Evolutionary conservation across 2,888 invertebrate species (phyloP), one percentile per base, ranked within the genome.

Genomic region (Leucophenga montana): DNA sequence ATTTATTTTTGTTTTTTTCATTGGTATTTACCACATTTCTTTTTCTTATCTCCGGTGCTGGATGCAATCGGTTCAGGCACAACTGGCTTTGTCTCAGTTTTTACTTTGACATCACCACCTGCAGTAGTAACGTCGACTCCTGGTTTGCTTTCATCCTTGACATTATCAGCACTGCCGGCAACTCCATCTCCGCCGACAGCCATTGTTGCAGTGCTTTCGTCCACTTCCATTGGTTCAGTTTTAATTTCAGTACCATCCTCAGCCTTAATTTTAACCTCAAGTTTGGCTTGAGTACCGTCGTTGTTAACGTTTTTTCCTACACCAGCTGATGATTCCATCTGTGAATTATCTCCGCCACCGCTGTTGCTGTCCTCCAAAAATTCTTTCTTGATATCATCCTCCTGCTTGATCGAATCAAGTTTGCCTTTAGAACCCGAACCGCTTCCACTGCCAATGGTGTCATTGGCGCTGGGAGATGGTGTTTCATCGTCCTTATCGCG

Each of bases 311-410:
- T 92, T 83, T 92, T 91, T 54, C 92, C 91, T 73, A 90, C 89
- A 66, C 91, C 91, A 0, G 87, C 82, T 11, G 87, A 85, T 18
- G 85, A 82, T 61, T 90, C 90, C 78, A 89, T 88, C 48, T 88
- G 88, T 50, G 90, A 90, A 75, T 85, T 86, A 50, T 88, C 87
- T 20, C 88, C 87, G 33, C 79, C 82, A 57, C 81, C 86, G n/a
- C 84, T 84, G 53, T 86, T 86, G 33, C 85, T 84, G 68, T 89
- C 91, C 18, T 92, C 92, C 77, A 94, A 93, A 54, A 85, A 87
- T 71, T 94, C 94, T 78, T 92, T 92, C 78, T 94, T 92, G 20
- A 92, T 92, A 54, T 92, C 91, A 54, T 91, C 92, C 75, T 93
- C 93, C 39, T 91, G 90, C 78, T 93, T 94, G 13, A 93, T 92